Conservation (phyloP, 2,113 vertebrate genomes). For the Athene noctua region DNA sequence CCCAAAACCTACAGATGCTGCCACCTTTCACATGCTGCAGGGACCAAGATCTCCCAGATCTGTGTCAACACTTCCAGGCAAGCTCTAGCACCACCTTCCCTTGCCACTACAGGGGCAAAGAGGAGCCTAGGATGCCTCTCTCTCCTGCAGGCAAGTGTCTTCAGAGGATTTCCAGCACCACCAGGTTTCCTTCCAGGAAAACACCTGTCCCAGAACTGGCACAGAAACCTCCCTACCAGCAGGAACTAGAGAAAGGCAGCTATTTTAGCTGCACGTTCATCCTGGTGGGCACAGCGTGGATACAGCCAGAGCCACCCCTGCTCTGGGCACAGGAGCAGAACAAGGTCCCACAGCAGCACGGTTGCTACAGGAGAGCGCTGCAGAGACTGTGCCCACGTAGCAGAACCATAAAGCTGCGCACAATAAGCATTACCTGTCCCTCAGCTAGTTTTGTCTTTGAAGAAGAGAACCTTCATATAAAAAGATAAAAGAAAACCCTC, state of each 20-base stretch:
- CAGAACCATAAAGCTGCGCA: background rate
- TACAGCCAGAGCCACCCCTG: background rate
- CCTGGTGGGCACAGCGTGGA: fast-evolving
- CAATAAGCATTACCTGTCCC: background rate
- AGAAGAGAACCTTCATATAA: background rate
- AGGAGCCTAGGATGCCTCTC: background rate
- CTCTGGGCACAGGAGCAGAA: background rate
- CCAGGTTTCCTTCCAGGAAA: background rate
- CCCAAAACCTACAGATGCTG: background rate
- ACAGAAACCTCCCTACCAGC: background rate
- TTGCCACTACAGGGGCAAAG: background rate
- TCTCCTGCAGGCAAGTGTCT: fast-evolving
- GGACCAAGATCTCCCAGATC: background rate
- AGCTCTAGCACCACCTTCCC: background rate
- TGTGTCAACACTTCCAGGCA: background rate
- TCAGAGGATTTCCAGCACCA: background rate
- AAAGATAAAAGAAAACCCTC: background rate
- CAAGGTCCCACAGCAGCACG: fast-evolving
- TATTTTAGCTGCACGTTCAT: fast-evolving
- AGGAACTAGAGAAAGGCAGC: background rate
- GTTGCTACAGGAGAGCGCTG: background rate
- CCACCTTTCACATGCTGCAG: background rate
- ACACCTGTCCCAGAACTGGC: background rate
- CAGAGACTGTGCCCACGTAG: fast-evolving
- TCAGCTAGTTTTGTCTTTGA: background rate